Evolutionary conservation across 2,888 invertebrate genomes (phyloP).

Genomic region (Branchellion lobata): DNA sequence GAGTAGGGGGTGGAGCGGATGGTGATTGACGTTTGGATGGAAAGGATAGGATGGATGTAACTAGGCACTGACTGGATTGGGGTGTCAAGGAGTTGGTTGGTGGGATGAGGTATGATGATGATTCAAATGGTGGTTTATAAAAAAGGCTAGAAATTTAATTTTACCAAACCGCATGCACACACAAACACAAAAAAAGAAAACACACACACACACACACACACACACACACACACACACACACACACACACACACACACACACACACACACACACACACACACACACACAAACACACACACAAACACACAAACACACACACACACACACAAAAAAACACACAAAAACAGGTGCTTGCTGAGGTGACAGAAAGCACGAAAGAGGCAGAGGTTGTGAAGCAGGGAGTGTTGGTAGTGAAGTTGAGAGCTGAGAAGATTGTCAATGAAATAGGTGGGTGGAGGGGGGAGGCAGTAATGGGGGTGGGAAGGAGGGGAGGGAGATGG

Average conservation of each 20-base stretch:
- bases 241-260: background rate
- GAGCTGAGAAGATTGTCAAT: slow-evolving; percentile 59
- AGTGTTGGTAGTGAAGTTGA: slow-evolving; percentile 61
- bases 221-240: too few species aligned
- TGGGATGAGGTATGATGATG: too few species aligned
- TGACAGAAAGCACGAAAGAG: slow-evolving; percentile 51
- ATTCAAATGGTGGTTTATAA: too few species aligned
- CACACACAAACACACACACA: slow-evolving; percentile 7
- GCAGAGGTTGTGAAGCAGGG: slow-evolving; percentile 60
- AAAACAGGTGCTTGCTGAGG: slow-evolving; percentile 55
- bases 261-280: background rate
- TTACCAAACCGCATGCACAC: too few species aligned
- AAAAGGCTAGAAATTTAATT: too few species aligned
- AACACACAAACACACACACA: background rate
- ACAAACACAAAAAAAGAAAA: too few species aligned
- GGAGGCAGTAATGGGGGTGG: slow-evolving; percentile 54
- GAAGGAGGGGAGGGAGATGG: slow-evolving; percentile 37
- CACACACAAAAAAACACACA: slow-evolving; percentile 1
- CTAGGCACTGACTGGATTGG: too few species aligned
- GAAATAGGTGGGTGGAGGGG: slow-evolving; percentile 54
- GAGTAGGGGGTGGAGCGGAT: too few species aligned
- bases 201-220: too few species aligned
- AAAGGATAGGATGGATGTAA: too few species aligned
- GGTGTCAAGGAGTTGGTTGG: too few species aligned
- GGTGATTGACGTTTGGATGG: too few species aligned